These are phyloP conservation scores for Pedetes capensis DNA, from an alignment of 2,113 vertebrate species.

Conservation along the genomic window DNA sequence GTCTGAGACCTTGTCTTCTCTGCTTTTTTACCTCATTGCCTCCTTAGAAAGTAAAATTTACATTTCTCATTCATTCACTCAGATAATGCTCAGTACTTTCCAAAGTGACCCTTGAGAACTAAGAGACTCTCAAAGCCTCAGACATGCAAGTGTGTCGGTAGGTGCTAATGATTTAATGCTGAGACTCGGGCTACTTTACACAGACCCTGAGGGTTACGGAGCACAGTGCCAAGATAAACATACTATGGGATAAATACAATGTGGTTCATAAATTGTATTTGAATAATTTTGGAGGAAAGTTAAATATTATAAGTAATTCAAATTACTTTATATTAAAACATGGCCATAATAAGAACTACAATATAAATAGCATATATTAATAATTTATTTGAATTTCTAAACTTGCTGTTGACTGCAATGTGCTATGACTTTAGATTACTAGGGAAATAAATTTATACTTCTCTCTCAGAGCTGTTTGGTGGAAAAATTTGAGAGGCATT, in stretches of 20 bases:
- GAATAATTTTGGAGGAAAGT: conserved; percentile 54
- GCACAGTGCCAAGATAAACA: conserved; percentile 38
- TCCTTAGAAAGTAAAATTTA: neutral
- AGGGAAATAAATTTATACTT: neutral
- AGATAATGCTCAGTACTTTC: neutral
- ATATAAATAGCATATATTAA: conserved; percentile 33
- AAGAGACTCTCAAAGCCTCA: neutral
- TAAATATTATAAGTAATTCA: conserved; percentile 56
- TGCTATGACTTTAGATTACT: neutral
- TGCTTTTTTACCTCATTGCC: neutral
- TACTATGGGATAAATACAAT: neutral
- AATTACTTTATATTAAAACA: conserved; percentile 41
- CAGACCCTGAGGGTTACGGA: neutral
- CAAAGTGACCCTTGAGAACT: neutral
- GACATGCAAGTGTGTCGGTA: neutral
- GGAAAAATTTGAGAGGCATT: neutral
- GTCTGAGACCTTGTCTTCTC: neutral
- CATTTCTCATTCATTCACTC: neutral
- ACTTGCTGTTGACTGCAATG: neutral
- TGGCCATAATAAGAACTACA: neutral
- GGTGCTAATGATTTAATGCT: neutral
- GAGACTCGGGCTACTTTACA: neutral
- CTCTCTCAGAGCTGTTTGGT: neutral
- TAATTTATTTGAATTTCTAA: conserved; percentile 45
- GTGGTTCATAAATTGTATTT: conserved; percentile 21